Conservation (phyloP, 2,113 vertebrate genomes). For the Anthoscopus minutus region DNA sequence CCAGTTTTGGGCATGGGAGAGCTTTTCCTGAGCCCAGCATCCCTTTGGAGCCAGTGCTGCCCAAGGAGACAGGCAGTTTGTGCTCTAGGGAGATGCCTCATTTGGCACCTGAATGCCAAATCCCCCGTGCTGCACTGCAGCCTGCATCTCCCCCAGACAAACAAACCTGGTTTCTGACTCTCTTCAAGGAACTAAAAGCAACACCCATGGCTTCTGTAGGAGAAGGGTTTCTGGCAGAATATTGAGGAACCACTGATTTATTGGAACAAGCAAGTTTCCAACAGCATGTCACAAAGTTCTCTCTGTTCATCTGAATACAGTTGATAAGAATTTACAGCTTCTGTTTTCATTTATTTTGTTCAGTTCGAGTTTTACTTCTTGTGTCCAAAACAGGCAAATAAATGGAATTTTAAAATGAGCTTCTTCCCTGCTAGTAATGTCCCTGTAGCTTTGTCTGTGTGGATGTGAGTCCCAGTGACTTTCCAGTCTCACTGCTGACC, state of each 20-base stretch:
- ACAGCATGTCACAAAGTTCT: not conserved
- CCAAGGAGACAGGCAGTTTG: rapidly evolving
- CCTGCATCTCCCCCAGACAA: not conserved
- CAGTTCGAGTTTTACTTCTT: not conserved
- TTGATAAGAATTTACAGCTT: not conserved
- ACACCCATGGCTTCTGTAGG: not conserved
- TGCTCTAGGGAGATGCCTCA: not conserved
- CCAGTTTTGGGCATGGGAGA: not conserved
- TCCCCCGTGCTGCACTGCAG: not conserved
- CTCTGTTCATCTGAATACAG: not conserved
- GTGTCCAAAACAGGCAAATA: not conserved
- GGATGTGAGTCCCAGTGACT: not conserved
- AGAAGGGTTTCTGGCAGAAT: not conserved
- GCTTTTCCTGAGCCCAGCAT: not conserved
- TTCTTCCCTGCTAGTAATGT: not conserved
- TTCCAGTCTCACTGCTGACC: not conserved
- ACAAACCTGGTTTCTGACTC: not conserved
- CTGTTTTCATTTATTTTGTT: not conserved
- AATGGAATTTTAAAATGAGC: not conserved
- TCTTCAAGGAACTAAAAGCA: not conserved
- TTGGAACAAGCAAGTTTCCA: not conserved
- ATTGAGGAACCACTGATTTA: not conserved
- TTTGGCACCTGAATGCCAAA: not conserved
- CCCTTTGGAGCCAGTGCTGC: not conserved
- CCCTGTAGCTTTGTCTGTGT: not conserved